phyloP scores from a whole-genome alignment of 2,797 vertebrate genomes.

The Cuculus canorus region DNA sequence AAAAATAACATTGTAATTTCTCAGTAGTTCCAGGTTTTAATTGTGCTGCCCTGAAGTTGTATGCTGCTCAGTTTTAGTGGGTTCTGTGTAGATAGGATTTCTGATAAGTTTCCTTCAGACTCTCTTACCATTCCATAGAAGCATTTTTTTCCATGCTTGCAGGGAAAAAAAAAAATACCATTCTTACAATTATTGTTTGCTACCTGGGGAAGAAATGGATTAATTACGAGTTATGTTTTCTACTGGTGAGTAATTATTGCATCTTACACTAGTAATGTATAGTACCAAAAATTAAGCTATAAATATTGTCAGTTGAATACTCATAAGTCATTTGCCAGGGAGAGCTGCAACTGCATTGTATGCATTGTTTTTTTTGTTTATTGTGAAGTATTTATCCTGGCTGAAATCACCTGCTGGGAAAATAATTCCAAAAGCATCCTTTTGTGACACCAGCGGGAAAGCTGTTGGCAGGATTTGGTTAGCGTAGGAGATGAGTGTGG shows the following conservation, averaged over 20 bases:
- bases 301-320: not conserved
- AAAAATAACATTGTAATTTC: not conserved
- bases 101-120: not conserved
- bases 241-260: not conserved
- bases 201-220: not conserved
- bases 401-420: slow-evolving; percentile 7
- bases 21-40: not conserved
- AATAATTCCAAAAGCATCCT: not conserved
- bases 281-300: not conserved
- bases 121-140: not conserved
- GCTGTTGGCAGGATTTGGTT: slow-evolving; percentile 14
- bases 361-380: not conserved
- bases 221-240: not conserved
- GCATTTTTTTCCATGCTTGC: not conserved
- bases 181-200: not conserved
- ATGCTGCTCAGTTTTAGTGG: not conserved
- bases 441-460: not conserved
- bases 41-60: not conserved
- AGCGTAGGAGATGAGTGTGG: not conserved
- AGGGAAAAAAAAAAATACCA: not conserved
- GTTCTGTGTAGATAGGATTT: not conserved
- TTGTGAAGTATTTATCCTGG: not conserved
- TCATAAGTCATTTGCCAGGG: not conserved
- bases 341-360: not conserved
- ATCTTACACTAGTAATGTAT: not conserved